Conservation (phyloP, 2,797 vertebrate genomes). For the Petrocephalus schoutedeni region DNA sequence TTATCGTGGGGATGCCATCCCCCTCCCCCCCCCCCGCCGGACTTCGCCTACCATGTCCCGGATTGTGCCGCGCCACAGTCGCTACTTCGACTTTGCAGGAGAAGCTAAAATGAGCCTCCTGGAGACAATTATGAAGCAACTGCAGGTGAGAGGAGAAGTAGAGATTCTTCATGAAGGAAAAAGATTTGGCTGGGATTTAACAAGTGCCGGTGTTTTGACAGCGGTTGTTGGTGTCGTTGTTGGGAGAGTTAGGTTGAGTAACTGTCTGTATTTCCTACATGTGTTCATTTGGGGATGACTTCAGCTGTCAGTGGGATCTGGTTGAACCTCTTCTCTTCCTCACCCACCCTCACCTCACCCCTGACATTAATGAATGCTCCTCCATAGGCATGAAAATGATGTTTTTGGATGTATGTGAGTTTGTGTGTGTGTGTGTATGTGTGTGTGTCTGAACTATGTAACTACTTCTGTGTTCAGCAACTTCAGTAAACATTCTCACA, state of each 20-base stretch:
- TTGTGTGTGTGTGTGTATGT: background rate
- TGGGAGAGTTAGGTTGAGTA: background rate
- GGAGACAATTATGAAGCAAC: background rate
- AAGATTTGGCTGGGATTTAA: background rate
- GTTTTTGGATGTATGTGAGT: background rate
- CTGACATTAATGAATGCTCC: conserved; percentile 9
- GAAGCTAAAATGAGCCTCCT: background rate
- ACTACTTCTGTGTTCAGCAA: background rate
- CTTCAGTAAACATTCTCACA: background rate
- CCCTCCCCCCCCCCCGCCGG: background rate
- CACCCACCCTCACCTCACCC: background rate
- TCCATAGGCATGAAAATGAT: background rate
- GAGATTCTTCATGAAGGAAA: background rate
- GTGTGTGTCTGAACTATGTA: background rate
- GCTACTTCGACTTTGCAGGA: background rate
- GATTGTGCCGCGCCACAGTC: background rate
- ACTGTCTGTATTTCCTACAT: background rate
- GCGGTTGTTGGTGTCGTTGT: background rate
- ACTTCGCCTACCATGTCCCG: background rate
- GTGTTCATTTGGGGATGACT: conserved; percentile 9
- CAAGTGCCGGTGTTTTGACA: background rate
- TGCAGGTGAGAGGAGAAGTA: background rate
- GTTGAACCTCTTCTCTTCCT: background rate
- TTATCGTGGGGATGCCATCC: no score
- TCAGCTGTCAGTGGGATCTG: background rate